phyloP scores from a whole-genome alignment of 2,888 invertebrate species.

The Drosophila nr. perissopoda region DNA sequence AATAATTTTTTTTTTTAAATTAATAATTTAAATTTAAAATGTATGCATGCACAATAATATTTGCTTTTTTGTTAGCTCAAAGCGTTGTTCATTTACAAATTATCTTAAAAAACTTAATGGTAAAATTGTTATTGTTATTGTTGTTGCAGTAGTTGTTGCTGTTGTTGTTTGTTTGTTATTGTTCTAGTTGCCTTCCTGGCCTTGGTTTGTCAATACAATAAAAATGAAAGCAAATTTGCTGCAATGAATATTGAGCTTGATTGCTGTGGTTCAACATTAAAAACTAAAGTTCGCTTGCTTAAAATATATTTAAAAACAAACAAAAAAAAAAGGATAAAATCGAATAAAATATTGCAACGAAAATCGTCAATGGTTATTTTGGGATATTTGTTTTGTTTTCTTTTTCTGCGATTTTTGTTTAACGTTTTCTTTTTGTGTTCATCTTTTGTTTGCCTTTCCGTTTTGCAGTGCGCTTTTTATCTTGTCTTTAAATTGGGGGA shows the following conservation, averaged over 20 bases:
- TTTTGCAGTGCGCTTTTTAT: conserved; percentile 35
- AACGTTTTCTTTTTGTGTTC: conserved; percentile 29
- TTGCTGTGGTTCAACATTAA: conserved; percentile 19
- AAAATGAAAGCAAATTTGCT: conserved; percentile 27
- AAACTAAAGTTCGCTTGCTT: conserved; percentile 39
- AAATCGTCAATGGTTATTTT: conserved; percentile 53
- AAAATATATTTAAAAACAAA: conserved; percentile 14
- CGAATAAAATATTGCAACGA: conserved; percentile 49
- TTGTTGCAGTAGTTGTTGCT: conserved; percentile 14
- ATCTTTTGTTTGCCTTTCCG: conserved; percentile 1
- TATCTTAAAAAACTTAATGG: conserved; percentile 35
- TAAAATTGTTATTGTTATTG: conserved; percentile 20
- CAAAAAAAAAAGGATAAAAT: conserved; percentile 19
- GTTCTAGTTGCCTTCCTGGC: conserved; percentile 57
- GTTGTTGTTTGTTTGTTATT: conserved; percentile 22
- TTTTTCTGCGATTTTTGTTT: conserved; percentile 3
- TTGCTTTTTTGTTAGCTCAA: conserved; percentile 17
- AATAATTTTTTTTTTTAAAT: conserved; percentile 14
- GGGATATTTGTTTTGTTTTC: conserved; percentile 16
- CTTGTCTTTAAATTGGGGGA: conserved; percentile 31
- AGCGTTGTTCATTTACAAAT: conserved; percentile 25
- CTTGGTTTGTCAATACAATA: conserved; percentile 55
- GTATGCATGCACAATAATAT: conserved; percentile 53
- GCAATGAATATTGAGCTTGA: conserved; percentile 30
- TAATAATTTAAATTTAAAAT: conserved; percentile 35